Base-by-base conservation (phyloP, 1,140 invertebrate genomes). In the Brevipalpus yothersi region DNA sequence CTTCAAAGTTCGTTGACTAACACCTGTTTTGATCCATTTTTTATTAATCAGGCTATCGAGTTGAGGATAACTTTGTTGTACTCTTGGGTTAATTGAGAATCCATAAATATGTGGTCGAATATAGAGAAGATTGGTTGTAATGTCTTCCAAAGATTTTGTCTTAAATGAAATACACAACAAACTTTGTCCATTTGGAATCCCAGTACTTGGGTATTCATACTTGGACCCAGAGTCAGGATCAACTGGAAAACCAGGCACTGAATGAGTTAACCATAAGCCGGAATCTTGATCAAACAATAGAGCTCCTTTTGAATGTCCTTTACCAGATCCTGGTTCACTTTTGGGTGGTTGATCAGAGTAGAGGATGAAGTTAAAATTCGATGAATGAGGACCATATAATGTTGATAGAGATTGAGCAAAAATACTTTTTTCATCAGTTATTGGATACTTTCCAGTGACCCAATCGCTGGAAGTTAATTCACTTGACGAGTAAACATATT, bases 211-310 rank as follows among this genome's bases (percentile, higher is more conserved):
- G 1, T 56, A 56, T 9, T 56, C 23, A 21, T 56, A 56, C 2
- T 9, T 8, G n/a, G 9, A n/a, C 9, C 21, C 21, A 19, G 21
- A 51, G 0, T 19, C 2, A 55, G 21, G 21, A 31, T 31, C 31
- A 31, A 31, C 5, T 11, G 85, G 86, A 73, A 81, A 94, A 65
- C 79, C 76, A 0, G 90, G 90, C 12, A 90, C 83, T 57, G 88
- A 93, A 69, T 94, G 90, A 17, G 92, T 77, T 49, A 94, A 67
- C 88, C 89, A 94, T 65, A 91, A 78, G 4, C 87, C 87, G 41
- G 76, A 75, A 8, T 75, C 69, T 15, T 11, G 71, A 64, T 86
- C 78, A n/a, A 80, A 79, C 9, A 82, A 73, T 15, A 93, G 69
- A 0, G 83, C 78, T 3, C 90, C 73, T 71, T 63, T 61, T n/a